These are phyloP conservation scores for Lasioglossum baleicum DNA, from an alignment of 1,140 invertebrate genomes.

Conservation along the genomic window DNA sequence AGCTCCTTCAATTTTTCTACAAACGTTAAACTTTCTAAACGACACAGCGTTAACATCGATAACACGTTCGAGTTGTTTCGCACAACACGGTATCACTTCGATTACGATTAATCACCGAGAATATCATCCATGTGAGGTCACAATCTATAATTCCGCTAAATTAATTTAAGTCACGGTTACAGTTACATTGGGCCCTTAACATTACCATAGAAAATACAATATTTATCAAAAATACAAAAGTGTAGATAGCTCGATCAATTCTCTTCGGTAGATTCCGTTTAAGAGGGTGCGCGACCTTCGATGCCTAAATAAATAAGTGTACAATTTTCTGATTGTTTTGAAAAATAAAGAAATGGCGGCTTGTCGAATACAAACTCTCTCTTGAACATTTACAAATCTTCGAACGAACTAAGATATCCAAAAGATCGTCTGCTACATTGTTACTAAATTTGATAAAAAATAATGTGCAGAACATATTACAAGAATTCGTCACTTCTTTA, in stretches of 20 bases:
- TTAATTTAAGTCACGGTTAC: slow-evolving; percentile 14
- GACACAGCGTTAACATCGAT: background rate
- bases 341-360: too few species aligned
- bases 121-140: slow-evolving; percentile 22
- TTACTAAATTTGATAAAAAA: too few species aligned
- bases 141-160: background rate
- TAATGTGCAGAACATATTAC: too few species aligned
- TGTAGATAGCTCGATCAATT: background rate
- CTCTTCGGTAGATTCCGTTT: background rate
- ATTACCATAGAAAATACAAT: slow-evolving; percentile 14
- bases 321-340: too few species aligned
- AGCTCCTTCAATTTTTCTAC: slow-evolving; percentile 28
- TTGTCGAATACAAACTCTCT: too few species aligned
- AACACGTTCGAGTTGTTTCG: slow-evolving; percentile 25
- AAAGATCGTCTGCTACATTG: background rate
- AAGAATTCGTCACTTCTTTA: too few species aligned
- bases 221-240: slow-evolving; percentile 28
- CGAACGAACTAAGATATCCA: too few species aligned
- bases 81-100: slow-evolving; percentile 25
- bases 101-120: slow-evolving; percentile 37
- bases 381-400: too few species aligned
- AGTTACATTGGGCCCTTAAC: background rate
- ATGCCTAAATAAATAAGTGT: too few species aligned
- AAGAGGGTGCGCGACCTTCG: background rate
- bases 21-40: slow-evolving; percentile 11